Base-by-base conservation (phyloP, 2,888 invertebrate species). In the Rotaria socialis region DNA sequence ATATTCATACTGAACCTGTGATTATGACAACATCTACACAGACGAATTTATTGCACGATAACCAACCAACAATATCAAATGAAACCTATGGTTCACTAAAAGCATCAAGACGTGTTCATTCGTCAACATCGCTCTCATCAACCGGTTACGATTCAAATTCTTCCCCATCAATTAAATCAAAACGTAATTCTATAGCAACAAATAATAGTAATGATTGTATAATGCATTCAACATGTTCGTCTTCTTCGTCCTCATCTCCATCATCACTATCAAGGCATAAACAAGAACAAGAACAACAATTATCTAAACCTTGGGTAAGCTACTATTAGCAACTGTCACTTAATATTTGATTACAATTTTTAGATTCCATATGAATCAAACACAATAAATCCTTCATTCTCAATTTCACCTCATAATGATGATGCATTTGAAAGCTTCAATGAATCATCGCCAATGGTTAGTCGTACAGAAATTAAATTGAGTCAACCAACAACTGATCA, bases 111-210 rank as follows among this genome's bases (percentile, higher is more conserved):
- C 43, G 47, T 24, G n/a, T 80, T n/a, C 47, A 80, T 41, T 80
- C 80, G 0, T 47, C 80, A 14, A 35, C 80, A 47, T 80, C 80
- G 8, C 2, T 47, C 3, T 43, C 43, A n/a, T 80, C 80, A 43
- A 80, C 80, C 1, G 47, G 80, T 47, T 80, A 80, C 19, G 80
- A 80, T 80, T 80, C 80, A 11, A 80, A 80, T 80, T 80, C 80
- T 10, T 80, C 80, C 14, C 80, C 80, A 6, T 80, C 80, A 24
- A 80, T 80, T 24, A 7, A 24, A 47, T 80, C 80, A 3, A 80
- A 80, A 80, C 47, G 47, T 24, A 10, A 43, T 47, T 47, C 43
- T 24, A 0, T 43, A n/a, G 19, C 19, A 47, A 47, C 43, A n/a
- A 80, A 47, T 47, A n/a, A 43, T 47, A 47, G 47, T 24, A 47